These are phyloP conservation scores for Cerastis leucographa DNA, from an alignment of 2,888 invertebrate species.

Conservation along the genomic window DNA sequence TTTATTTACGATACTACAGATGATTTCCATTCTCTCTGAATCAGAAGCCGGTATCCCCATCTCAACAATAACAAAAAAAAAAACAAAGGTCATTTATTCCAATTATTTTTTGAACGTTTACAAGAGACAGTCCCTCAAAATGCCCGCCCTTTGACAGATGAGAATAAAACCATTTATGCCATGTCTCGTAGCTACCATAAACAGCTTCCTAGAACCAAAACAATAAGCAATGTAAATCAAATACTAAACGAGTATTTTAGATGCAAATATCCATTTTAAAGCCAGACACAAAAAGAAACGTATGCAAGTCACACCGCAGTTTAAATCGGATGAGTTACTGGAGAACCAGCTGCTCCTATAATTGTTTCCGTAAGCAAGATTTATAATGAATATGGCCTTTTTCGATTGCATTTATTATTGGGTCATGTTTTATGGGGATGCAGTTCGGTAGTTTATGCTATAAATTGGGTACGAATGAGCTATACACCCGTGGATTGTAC, in stretches of 20 bases:
- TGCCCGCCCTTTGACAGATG: neutral
- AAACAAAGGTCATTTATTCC: too few species aligned
- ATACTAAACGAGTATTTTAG: slow-evolving; percentile 37
- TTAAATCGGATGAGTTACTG: slow-evolving; percentile 72
- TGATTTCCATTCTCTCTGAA: neutral
- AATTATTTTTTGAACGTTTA: too few species aligned
- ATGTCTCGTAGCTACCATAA: neutral
- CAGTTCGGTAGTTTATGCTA: slow-evolving; percentile 8
- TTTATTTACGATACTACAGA: neutral
- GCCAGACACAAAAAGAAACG: slow-evolving; percentile 64
- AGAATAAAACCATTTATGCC: neutral
- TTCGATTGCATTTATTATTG: slow-evolving; percentile 59
- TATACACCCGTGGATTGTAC: neutral
- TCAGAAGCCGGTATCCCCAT: too few species aligned
- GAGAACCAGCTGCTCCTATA: slow-evolving; percentile 69
- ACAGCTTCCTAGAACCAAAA: neutral
- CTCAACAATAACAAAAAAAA: neutral
- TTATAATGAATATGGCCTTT: slow-evolving; percentile 69
- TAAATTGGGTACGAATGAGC: neutral
- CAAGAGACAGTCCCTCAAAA: too few species aligned
- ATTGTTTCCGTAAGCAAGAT: slow-evolving; percentile 76
- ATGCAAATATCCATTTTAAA: slow-evolving; percentile 52
- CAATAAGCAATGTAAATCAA: slow-evolving; percentile 34
- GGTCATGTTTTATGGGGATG: slow-evolving; percentile 33
- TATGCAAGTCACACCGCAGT: slow-evolving; percentile 51